Base-by-base conservation (phyloP, 2,797 vertebrate genomes). In the Smutsia temminckii region DNA sequence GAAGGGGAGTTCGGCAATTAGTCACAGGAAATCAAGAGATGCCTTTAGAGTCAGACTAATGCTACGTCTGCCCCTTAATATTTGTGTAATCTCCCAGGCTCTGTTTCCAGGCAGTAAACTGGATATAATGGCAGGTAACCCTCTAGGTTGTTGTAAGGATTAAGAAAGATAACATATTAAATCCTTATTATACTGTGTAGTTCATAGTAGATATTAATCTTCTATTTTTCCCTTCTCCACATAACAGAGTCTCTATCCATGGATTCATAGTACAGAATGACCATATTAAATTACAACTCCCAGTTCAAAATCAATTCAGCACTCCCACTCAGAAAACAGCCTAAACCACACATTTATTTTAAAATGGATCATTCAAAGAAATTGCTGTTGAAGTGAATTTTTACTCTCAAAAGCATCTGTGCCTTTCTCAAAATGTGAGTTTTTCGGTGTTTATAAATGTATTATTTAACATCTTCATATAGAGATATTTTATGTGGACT, bases 241-340 rank as follows among this genome's bases (percentile, higher is more conserved):
- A 51, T 25, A 68, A 74, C 55, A 53, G 57, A 55, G 29, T 63
- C 90, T 90, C 40, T 40, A 72, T 66, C 25, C 20, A 34, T 20
- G 42, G 49, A 14, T 12, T 72, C 27, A 59, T 17, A 61, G 79
- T 42, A 53, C 66, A 49, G 14, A 80, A 49, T 64, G 42, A 49
- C 66, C 25, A 18, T 13, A 85, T 75, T 90, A 93, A 37, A 77
- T 61, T 80, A 51, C 8, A 74, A 27, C 8, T 68, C 23, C 61
- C 34, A 64, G 29, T 81, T 77, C 75, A 83, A 63, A 93, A 77
- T 40, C 68, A 77, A 37, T 90, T 94, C 86, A 77, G 32, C 25
- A 72, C 57, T 77, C 40, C 13, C 64, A 93, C 90, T 93, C 37
- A 93, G 81, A 89, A 96, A 96, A 86, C 6, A 90, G 27, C 68